Evolutionary conservation across 2,888 invertebrate genomes (phyloP).

Genomic region (Phalangium opilio): DNA sequence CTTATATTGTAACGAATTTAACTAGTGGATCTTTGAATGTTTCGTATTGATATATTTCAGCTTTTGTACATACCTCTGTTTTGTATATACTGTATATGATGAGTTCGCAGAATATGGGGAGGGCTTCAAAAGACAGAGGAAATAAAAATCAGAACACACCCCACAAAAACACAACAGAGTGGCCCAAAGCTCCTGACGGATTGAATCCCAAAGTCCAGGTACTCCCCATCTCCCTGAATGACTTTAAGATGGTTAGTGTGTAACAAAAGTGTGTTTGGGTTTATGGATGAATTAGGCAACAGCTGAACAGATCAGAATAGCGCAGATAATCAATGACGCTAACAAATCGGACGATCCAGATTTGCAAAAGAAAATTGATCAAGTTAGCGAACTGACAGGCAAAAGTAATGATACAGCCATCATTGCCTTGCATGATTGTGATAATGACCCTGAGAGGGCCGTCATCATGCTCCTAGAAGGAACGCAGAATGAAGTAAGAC

Average conservation of each 20-base stretch:
- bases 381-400: constrained; percentile 77
- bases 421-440: constrained; percentile 81
- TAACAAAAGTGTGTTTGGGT: too few relatives aligned
- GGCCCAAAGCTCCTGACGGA: constrained; percentile 11
- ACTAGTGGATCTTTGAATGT: too few relatives aligned
- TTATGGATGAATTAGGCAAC: constrained; percentile 44
- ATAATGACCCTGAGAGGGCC: constrained; percentile 71
- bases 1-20: too few relatives aligned
- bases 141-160: constrained; percentile 11
- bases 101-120: constrained; percentile 16
- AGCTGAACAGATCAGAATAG: constrained; percentile 68
- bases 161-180: constrained; percentile 11
- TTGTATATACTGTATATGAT: constrained; percentile 19
- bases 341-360: constrained; percentile 42
- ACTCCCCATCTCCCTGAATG: not conserved
- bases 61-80: constrained; percentile 5
- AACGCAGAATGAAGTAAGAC: constrained; percentile 40
- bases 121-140: constrained; percentile 14
- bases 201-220: constrained; percentile 14
- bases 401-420: constrained; percentile 79
- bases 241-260: too few relatives aligned
- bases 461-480: constrained; percentile 65
- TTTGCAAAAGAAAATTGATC: constrained; percentile 52
- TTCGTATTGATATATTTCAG: too few relatives aligned
- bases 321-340: constrained; percentile 57